Base-by-base conservation (phyloP, 64 coral and sea anemone genomes). In the Trachythela sp. region DNA sequence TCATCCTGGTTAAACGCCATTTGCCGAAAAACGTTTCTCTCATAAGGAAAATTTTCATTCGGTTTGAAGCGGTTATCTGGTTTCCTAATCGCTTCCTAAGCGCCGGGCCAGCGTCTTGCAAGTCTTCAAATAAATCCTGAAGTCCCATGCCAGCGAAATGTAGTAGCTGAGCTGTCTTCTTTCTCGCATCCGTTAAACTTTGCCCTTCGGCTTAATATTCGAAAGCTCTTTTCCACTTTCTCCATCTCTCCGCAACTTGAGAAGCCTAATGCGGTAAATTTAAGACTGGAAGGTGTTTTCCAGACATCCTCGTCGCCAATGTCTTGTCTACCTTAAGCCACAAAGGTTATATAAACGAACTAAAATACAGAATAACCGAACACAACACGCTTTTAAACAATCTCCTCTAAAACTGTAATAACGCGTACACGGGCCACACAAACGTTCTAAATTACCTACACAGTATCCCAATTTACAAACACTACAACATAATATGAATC, bases 21-120 rank as follows among this genome's bases (percentile, higher is more conserved):
- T 20, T 90, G 89, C 18, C 89, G 52, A 64, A 90, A 88, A 56
- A 90, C 89, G 48, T 90, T 48, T 30, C 80, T 35, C 49, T 90
- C 83, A 40, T 77, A 89, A 1, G 89, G 89, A 17, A 90, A 20
- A 58, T 90, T 85, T 67, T 90, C 54, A 13, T 90, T 36, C 10
- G 52, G 9, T 13, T 30, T 40, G 84, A 90, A 85, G 24, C 48
- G 67, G 48, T 89, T 7, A 67, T 90, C 84, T 9, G 70, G 58
- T n/a, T 91, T 91, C 22, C 84, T 86, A 77, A 91, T 86, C n/a
- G 84, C 56, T 27, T 71, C 68, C 26, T 31, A 17, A 48, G 48
- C 7, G 15, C 41, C 26, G 84, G 59, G 14, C 36, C 50, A 8
- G 68, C 56, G 11, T 84, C 84, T 40, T 15, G 56, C 29, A 91